Conservation (phyloP, 2,797 vertebrate genomes). For the Myotis findleyi region DNA sequence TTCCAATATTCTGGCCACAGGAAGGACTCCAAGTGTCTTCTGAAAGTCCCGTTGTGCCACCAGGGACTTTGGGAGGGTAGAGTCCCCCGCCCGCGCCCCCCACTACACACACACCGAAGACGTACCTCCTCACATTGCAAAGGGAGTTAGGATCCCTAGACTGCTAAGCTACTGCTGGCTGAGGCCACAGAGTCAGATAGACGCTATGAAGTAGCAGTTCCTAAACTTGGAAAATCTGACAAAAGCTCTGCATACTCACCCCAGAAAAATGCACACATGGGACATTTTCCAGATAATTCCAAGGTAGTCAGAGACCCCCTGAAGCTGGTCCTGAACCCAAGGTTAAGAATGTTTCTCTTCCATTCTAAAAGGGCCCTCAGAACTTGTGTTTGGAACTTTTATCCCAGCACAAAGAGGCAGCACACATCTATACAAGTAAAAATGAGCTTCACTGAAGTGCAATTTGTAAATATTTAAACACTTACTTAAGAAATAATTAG, state of each 20-base stretch:
- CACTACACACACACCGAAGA: accelerated
- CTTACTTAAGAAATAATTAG: constrained; percentile 73
- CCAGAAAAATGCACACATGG: not conserved
- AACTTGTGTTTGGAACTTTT: not conserved
- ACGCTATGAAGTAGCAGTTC: not conserved
- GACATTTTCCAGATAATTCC: not conserved
- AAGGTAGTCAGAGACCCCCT: not conserved
- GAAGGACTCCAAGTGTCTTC: not conserved
- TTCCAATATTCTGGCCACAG: not conserved
- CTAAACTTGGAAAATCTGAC: not conserved
- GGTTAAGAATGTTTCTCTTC: not conserved
- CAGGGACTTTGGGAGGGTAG: not conserved
- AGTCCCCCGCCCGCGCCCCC: too few relatives aligned
- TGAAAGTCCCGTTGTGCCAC: not conserved
- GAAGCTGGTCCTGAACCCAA: not conserved
- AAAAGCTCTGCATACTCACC: not conserved
- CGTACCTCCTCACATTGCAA: not conserved
- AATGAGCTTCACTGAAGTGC: constrained; percentile 23
- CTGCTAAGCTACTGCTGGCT: not conserved
- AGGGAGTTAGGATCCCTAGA: not conserved
- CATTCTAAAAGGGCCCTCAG: not conserved
- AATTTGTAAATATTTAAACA: constrained; percentile 80
- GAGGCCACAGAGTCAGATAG: not conserved
- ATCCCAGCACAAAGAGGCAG: not conserved
- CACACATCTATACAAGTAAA: not conserved